A percentile compares a stretch with the other conserved stretches of the same genome.
Evolutionary conservation across 2,797 vertebrate genomes (phyloP).

Genomic region (Halcyon smyrnensis): DNA sequence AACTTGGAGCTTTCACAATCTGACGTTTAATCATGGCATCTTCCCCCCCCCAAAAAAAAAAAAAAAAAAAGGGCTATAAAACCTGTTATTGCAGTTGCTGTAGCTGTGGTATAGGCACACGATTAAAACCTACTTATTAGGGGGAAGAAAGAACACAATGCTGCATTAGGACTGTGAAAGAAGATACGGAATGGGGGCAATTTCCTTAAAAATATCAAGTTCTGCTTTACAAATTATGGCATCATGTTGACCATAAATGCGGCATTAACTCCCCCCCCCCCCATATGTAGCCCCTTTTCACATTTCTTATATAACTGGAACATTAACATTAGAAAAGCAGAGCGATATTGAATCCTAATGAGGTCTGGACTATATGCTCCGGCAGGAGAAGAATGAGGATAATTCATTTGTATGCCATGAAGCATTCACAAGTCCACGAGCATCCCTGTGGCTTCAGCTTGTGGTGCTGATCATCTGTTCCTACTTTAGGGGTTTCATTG

Average conservation of each 20-base stretch:
- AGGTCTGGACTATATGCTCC: slow-evolving; percentile 78
- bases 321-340: slow-evolving; percentile 84
- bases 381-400: slow-evolving; percentile 79
- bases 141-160: slow-evolving; percentile 14
- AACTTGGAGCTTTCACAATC: slow-evolving; percentile 25
- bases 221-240: slow-evolving; percentile 68
- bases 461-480: slow-evolving; percentile 90
- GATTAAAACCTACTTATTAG: slow-evolving; percentile 41
- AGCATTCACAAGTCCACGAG: slow-evolving; percentile 81
- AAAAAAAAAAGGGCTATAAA: background rate
- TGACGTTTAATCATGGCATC: slow-evolving; percentile 47
- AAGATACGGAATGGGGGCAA: slow-evolving; percentile 31
- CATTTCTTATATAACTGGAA: slow-evolving; percentile 79
- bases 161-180: slow-evolving; percentile 57
- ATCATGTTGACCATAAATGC: slow-evolving; percentile 56
- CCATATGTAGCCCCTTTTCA: background rate
- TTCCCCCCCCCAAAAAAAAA: background rate
- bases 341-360: slow-evolving; percentile 83
- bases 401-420: slow-evolving; percentile 92
- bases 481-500: slow-evolving; percentile 82
- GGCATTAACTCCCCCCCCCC: background rate
- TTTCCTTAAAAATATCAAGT: slow-evolving; percentile 66
- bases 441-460: slow-evolving; percentile 87
- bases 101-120: slow-evolving; percentile 34
- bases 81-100: slow-evolving; percentile 8